Evolutionary conservation across 2,113 vertebrate genomes (phyloP).

Genomic region (Raphicerus campestris): DNA sequence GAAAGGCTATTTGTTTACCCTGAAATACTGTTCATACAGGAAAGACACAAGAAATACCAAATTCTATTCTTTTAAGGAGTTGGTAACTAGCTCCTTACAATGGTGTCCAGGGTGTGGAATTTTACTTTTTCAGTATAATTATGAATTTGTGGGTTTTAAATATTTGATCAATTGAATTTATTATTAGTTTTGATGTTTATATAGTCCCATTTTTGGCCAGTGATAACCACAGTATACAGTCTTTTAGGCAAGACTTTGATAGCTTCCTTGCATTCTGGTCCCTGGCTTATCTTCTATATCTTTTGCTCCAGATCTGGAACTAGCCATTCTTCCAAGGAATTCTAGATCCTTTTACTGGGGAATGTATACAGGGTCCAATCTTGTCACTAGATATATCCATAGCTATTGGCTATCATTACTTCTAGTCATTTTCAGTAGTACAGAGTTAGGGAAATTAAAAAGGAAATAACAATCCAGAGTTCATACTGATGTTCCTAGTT

Average conservation of each 20-base stretch:
- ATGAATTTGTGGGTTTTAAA: background rate
- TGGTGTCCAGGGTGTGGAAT: background rate
- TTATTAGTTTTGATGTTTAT: background rate
- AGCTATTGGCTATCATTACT: background rate
- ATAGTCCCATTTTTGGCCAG: background rate
- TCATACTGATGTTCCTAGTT: background rate
- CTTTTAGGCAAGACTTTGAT: background rate
- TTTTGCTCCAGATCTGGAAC: background rate
- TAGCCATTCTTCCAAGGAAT: background rate
- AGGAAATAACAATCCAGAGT: background rate
- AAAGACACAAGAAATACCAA: background rate
- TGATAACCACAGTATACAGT: background rate
- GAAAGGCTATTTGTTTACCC: background rate
- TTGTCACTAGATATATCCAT: background rate
- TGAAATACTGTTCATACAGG: background rate
- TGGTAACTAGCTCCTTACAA: background rate
- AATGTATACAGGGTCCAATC: background rate
- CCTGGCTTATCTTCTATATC: background rate
- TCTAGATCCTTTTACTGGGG: background rate
- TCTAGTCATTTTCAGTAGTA: background rate
- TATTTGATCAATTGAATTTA: background rate
- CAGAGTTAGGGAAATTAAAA: background rate
- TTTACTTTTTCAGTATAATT: background rate
- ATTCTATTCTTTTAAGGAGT: background rate
- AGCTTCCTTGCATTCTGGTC: background rate